phyloP scores from a whole-genome alignment of 2,797 vertebrate species.

The Squalus acanthias region DNA sequence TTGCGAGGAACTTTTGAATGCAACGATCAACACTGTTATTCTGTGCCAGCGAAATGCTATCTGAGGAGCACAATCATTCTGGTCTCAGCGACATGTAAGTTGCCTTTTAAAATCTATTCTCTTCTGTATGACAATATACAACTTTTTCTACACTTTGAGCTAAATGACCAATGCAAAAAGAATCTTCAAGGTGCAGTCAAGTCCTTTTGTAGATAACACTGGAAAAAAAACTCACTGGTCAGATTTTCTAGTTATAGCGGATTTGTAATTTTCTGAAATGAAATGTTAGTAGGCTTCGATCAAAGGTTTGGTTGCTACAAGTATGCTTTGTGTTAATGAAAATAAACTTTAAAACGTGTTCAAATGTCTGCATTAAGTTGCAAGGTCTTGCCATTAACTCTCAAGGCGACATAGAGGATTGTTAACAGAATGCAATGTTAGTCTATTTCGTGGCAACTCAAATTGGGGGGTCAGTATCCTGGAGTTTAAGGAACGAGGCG shows the following conservation, averaged over 20 bases:
- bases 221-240: neutral
- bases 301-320: neutral
- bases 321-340: neutral
- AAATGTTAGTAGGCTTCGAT: neutral
- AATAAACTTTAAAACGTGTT: neutral
- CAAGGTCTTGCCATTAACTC: neutral
- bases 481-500: neutral
- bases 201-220: neutral
- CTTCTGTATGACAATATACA: neutral
- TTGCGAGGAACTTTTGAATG: slow-evolving; percentile 64
- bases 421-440: neutral
- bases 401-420: neutral
- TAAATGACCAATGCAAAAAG: neutral
- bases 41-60: slow-evolving; percentile 64
- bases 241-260: neutral
- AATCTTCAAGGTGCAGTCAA: neutral
- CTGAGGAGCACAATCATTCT: slow-evolving; percentile 63
- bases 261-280: neutral
- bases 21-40: slow-evolving; percentile 67
- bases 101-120: neutral
- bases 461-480: neutral
- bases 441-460: neutral
- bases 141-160: neutral
- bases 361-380: neutral
- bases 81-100: slow-evolving; percentile 60